Percentiles rank a stretch among this genome's conserved stretches.
Evolutionary conservation across 2,797 vertebrate species (phyloP).

Genomic region (Pangasius sanitwongsei): DNA sequence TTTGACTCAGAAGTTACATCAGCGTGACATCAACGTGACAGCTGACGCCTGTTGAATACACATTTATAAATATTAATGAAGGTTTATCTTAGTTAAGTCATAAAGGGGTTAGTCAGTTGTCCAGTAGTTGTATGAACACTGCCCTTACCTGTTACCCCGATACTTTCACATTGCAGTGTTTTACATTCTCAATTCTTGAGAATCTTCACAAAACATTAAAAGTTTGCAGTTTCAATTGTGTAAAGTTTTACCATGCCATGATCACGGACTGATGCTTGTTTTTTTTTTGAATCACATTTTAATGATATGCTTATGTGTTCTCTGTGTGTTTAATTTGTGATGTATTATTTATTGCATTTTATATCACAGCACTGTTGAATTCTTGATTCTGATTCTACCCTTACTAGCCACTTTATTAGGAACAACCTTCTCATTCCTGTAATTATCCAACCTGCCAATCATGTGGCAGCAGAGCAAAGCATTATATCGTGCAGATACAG

Average conservation of each 20-base stretch:
- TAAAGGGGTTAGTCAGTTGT: not conserved
- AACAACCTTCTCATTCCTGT: not conserved
- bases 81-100: not conserved
- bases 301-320: not conserved
- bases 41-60: not conserved
- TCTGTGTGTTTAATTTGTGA: too few relatives aligned
- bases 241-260: not conserved
- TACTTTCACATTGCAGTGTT: not conserved
- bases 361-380: not conserved
- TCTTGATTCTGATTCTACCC: not conserved
- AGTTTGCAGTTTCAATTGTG: not conserved
- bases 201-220: not conserved
- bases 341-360: not conserved
- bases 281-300: not conserved
- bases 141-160: not conserved
- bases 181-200: not conserved
- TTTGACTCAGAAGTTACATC: constrained; percentile 1
- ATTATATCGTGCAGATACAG: not conserved
- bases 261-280: not conserved
- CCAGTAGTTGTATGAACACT: not conserved
- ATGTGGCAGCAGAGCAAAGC: too few relatives aligned
- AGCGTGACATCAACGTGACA: not conserved
- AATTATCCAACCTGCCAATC: not conserved
- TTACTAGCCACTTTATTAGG: not conserved
- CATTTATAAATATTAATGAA: not conserved